phyloP scores from a whole-genome alignment of 2,888 invertebrate species.

The Formica aserva region DNA sequence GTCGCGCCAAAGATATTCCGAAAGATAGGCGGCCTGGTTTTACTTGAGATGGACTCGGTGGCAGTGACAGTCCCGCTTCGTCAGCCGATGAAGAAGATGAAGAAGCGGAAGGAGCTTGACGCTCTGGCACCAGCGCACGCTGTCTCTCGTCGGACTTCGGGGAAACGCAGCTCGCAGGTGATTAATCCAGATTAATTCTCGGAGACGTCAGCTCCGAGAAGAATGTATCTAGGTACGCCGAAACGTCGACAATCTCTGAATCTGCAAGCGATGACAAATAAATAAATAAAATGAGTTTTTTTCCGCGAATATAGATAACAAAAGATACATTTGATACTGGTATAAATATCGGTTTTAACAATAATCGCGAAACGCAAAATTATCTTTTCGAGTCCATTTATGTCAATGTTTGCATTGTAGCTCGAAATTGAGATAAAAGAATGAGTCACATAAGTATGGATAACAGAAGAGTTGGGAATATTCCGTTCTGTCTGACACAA shows the following conservation, averaged over 20 bases:
- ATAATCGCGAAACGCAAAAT: background rate
- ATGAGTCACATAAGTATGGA: background rate
- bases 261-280: slow-evolving; percentile 7
- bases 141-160: slow-evolving; percentile 84
- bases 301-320: background rate
- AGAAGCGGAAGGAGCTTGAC: slow-evolving; percentile 91
- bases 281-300: background rate
- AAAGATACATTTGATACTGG: background rate
- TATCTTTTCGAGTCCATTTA: background rate
- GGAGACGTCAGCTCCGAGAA: background rate
- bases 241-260: background rate
- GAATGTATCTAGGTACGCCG: background rate
- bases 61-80: slow-evolving; percentile 89
- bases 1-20: slow-evolving; percentile 9
- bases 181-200: slow-evolving; percentile 18
- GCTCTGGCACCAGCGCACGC: slow-evolving; percentile 89
- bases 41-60: slow-evolving; percentile 88
- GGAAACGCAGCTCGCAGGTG: slow-evolving; percentile 83
- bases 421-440: background rate
- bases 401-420: background rate
- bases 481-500: background rate
- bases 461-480: background rate
- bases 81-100: slow-evolving; percentile 90
- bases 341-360: background rate
- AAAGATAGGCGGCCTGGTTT: slow-evolving; percentile 70